Evolutionary conservation across 2,888 invertebrate species (phyloP).

Genomic region (Ametastegia equiseti): DNA sequence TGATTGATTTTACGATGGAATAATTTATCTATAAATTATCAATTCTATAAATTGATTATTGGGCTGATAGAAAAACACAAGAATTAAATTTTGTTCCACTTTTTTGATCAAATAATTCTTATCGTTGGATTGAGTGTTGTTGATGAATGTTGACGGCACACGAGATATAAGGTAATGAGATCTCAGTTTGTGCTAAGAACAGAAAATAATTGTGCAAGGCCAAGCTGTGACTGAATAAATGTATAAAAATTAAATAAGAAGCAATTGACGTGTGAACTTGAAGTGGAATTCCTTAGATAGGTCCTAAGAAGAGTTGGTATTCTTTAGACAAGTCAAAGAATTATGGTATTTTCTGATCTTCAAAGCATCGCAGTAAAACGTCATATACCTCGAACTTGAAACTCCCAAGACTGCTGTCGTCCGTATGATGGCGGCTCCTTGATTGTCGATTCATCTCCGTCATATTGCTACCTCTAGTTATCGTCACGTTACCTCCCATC

Average conservation of each 20-base stretch:
- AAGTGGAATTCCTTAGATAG: not conserved
- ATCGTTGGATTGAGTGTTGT: not conserved
- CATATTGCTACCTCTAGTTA: slow-evolving; percentile 73
- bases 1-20: not conserved
- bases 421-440: slow-evolving; percentile 81
- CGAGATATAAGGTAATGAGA: not conserved
- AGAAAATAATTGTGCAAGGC: slow-evolving; percentile 59
- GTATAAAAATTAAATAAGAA: not conserved
- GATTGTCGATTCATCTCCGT: slow-evolving; percentile 72
- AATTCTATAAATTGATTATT: not conserved
- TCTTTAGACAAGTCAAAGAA: too few relatives aligned
- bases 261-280: not conserved
- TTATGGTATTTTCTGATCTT: not conserved
- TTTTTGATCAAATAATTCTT: not conserved
- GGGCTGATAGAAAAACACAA: not conserved
- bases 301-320: slow-evolving; percentile 18
- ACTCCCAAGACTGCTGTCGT: slow-evolving; percentile 85
- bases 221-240: slow-evolving; percentile 50
- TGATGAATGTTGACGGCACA: not conserved
- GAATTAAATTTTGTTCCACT: not conserved
- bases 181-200: slow-evolving; percentile 33
- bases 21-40: not conserved
- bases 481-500: slow-evolving; percentile 72
- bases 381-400: slow-evolving; percentile 82
- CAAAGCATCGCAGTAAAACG: slow-evolving; percentile 42